A percentile compares a stretch with the other conserved stretches of the same genome.
These are phyloP conservation scores for Galbula dea DNA, from an alignment of 2,113 vertebrate genomes.

Conservation along the genomic window DNA sequence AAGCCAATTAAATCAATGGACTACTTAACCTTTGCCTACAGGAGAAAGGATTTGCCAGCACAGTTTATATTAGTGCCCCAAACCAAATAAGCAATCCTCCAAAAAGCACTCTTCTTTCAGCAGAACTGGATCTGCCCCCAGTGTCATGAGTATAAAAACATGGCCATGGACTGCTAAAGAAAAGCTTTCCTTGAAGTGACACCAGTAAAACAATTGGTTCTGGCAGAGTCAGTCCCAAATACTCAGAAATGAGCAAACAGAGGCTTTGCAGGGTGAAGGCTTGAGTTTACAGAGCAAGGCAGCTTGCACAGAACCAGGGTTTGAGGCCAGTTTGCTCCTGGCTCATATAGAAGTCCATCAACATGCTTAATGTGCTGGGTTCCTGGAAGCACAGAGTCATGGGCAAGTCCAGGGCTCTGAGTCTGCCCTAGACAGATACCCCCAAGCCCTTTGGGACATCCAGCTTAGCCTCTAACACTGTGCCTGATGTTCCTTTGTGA, in stretches of 20 bases:
- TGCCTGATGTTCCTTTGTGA: background rate
- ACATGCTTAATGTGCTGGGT: accelerated
- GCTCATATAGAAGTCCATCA: background rate
- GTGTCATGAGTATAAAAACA: background rate
- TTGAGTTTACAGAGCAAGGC: background rate
- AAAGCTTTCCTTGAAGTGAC: background rate
- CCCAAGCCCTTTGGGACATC: accelerated
- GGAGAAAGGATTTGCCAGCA: conserved; percentile 64
- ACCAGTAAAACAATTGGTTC: background rate
- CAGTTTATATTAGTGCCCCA: conserved; percentile 65
- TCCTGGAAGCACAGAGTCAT: background rate
- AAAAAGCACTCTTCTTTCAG: conserved; percentile 60
- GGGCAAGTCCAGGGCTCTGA: background rate
- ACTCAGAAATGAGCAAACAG: background rate
- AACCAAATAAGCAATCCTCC: conserved; percentile 63
- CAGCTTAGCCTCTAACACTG: background rate
- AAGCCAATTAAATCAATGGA: conserved; percentile 67
- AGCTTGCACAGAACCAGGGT: background rate
- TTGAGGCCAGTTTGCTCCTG: background rate
- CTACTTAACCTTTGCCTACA: conserved; percentile 67
- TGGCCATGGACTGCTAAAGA: background rate
- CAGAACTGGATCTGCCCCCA: conserved; percentile 18
- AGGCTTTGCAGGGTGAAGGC: background rate
- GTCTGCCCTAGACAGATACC: background rate
- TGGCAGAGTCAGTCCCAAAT: background rate